phyloP scores from a whole-genome alignment of 2,797 vertebrate species.

The Micromesistius poutassou region DNA sequence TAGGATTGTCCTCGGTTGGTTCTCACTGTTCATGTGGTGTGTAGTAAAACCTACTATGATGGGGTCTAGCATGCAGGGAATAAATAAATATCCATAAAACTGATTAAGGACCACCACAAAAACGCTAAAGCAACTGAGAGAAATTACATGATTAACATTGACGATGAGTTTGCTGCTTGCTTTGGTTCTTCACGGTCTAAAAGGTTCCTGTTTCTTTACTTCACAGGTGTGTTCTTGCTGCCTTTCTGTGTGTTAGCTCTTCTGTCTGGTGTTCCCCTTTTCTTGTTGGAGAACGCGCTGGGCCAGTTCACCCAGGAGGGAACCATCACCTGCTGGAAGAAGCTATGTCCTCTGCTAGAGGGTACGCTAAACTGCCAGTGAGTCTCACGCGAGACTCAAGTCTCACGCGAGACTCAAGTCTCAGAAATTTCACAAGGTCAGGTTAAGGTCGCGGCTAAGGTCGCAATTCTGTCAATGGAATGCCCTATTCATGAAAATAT shows the following conservation, averaged over 20 bases:
- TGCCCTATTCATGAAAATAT: too few species aligned
- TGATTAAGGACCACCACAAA: too few species aligned
- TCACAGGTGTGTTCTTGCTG: conserved; percentile 55
- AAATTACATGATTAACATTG: not conserved
- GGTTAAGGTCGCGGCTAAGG: too few species aligned
- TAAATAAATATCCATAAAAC: too few species aligned
- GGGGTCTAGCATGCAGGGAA: too few species aligned
- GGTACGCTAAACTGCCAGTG: conserved; percentile 30
- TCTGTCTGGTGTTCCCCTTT: conserved; percentile 54
- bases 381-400: too few species aligned
- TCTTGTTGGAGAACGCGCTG: conserved; percentile 56
- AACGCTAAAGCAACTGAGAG: not conserved
- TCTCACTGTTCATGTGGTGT: too few species aligned
- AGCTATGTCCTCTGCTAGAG: conserved; percentile 51
- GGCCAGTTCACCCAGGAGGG: conserved; percentile 64
- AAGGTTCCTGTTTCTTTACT: not conserved
- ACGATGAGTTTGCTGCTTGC: not conserved
- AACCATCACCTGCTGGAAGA: conserved; percentile 54
- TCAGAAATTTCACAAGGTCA: too few species aligned
- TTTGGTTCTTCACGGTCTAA: not conserved
- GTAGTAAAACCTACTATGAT: too few species aligned
- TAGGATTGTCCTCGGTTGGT: too few species aligned
- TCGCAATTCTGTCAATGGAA: too few species aligned
- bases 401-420: too few species aligned
- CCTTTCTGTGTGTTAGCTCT: conserved; percentile 56